Evolutionary conservation across 2,797 vertebrate genomes (phyloP), one percentile per base, ranked within the genome.

Genomic region (Semotilus atromaculatus): DNA sequence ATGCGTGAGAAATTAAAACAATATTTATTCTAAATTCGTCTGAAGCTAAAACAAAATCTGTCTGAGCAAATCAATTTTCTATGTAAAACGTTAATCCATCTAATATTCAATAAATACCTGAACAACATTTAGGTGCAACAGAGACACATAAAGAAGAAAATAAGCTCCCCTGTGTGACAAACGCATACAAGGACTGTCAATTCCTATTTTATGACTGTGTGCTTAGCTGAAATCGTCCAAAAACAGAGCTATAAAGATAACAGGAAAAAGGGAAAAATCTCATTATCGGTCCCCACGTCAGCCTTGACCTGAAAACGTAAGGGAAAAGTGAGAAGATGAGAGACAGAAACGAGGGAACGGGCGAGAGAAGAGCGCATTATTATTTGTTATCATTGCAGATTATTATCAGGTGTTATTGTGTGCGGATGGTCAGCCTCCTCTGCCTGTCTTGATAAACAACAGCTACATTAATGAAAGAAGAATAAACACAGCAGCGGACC

Each of bases 171-270:
- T 38, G 53, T 36, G 38, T 76, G 85, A 43, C 43, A 38, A 80
- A 66, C 43, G 74, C 48, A 48, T 16, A 31, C 7, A 51, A 29
- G n/a, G 43, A 68, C 79, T 4, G 23, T 66, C 19, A 80, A 40
- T 67, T 70, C n/a, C 55, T 29, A 40, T 43, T 92, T 92, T 89
- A 93, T 51, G 73, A 84, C 83, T 89, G 84, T 88, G 82, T 84
- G 80, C 91, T 93, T 81, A 91, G 86, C 45, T 71, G 89, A 88
- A 88, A 91, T 91, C 81, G 86, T 68, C 71, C 86, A 89, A 93
- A 93, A 94, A 94, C 93, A 94, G n/a, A 10, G 92, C 92, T 85
- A 92, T 95, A 94, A 94, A 95, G 94, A 95, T 95, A 94, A 94
- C 88, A 58, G 8, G 80, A 66, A 55, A 70, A 91, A 84, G 34